Evolutionary conservation across 2,113 vertebrate species (phyloP), one percentile per base, ranked within the genome.

Genomic region (Serinus canaria): DNA sequence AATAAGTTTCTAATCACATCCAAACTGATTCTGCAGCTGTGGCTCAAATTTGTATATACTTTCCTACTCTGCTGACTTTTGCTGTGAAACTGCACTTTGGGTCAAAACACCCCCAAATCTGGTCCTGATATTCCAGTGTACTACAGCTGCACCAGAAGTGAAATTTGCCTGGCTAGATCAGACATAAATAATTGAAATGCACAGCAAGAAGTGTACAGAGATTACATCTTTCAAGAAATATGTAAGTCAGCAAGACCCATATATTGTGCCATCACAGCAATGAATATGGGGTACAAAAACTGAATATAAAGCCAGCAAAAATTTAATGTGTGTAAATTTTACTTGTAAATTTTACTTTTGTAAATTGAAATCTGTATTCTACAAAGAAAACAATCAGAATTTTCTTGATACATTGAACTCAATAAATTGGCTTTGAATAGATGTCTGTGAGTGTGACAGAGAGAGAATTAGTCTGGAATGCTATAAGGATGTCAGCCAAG

Each of bases 381-480:
- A 63, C 9, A 74, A 50, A 87, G 30, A 82, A 44, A 86, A 49
- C 53, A 44, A 80, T 50, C 23, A 69, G 62, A 64, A 67, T 86
- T 92, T 96, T 92, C 87, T 92, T 78, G 21, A 90, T 58, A 88
- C 43, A 68, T 2, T 79, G 63, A 93, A 67, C 68, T 79, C 83
- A 87, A 28, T 73, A 83, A 53, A 81, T 89, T 97, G 87, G 70
- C 74, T 97, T 97, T 81, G 84, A 96, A 90, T 87, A 89, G 68
- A 44, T 63, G 49, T 81, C 68, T 80, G 46, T 87, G 67, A 94
- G 81, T 95, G 90, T 67, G 67, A 95, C 84, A 91, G 14, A 91
- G 79, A 92, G 43, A 85, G 84, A 95, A 97, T 96, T 96, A 97
- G 90, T 84, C 87, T 98, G 97, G 96, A 98, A 95, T 97, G 94